A percentile compares a stretch with the other conserved stretches of the same genome.
Conservation (phyloP, 2,113 vertebrate species). For the Pteronura brasiliensis region DNA sequence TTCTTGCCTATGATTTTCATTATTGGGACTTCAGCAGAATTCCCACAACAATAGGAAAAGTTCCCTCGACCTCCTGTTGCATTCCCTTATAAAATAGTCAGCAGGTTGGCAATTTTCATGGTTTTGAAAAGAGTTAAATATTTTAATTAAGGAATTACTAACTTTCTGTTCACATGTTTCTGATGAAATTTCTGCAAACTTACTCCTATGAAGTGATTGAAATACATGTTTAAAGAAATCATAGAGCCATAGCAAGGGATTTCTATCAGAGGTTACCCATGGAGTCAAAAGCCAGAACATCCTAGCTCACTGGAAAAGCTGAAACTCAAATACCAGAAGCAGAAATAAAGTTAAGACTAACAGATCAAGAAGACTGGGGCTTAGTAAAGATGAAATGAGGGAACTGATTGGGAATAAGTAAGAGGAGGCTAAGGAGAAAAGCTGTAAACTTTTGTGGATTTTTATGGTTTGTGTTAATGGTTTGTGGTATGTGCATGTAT, state of each 20-base stretch:
- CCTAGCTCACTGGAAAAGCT: not conserved
- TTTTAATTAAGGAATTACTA: not conserved
- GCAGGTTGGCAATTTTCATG: not conserved
- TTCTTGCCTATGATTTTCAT: not conserved
- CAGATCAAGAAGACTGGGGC: not conserved
- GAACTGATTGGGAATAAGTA: not conserved
- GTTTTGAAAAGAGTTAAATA: conserved; percentile 14
- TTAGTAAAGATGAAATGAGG: not conserved
- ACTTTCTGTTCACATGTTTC: not conserved
- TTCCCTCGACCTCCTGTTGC: rapidly evolving
- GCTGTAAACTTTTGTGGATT: not conserved
- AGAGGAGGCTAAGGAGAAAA: not conserved
- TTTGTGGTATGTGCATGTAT: not conserved
- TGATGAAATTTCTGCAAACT: not conserved
- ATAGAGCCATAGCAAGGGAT: not conserved
- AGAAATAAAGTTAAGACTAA: conserved; percentile 3
- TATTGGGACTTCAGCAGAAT: not conserved
- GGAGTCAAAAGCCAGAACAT: not conserved
- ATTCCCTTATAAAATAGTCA: not conserved
- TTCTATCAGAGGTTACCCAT: not conserved
- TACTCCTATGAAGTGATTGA: not conserved
- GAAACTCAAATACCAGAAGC: not conserved
- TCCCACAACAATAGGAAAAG: not conserved
- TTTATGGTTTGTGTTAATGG: not conserved
- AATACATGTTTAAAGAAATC: not conserved